Conservation (phyloP, 2,888 invertebrate genomes). For the Drosophila imparisetae region DNA sequence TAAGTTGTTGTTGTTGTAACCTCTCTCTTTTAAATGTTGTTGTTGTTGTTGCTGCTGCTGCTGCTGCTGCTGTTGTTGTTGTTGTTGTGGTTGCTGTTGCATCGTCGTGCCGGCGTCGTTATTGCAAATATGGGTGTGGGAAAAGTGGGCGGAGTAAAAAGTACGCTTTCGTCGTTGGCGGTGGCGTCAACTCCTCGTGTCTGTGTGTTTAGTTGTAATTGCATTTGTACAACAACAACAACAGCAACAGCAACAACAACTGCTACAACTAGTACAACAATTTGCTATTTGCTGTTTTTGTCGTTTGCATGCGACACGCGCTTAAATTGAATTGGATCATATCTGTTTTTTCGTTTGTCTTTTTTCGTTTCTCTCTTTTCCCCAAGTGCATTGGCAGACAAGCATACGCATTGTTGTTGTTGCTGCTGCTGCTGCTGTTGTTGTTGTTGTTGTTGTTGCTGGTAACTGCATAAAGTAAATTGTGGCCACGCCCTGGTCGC, state of each 20-base stretch:
- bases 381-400: constrained; percentile 30
- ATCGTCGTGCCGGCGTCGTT: constrained; percentile 58
- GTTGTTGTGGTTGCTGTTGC: constrained; percentile 13
- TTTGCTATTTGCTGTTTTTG: constrained; percentile 48
- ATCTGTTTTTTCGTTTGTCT: constrained; percentile 38
- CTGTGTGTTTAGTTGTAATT: constrained; percentile 72
- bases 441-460: constrained; percentile 16
- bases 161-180: constrained; percentile 58
- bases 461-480: constrained; percentile 33
- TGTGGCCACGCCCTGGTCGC: constrained; percentile 52
- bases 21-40: constrained; percentile 41
- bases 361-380: constrained; percentile 2
- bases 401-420: constrained; percentile 33
- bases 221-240: constrained; percentile 64
- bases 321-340: constrained; percentile 74
- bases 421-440: not conserved
- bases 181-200: constrained; percentile 58
- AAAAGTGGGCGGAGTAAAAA: constrained; percentile 77
- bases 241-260: constrained; percentile 19
- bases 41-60: constrained; percentile 16
- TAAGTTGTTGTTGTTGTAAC: constrained; percentile 35
- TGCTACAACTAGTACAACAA: constrained; percentile 30
- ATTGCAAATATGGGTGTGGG: constrained; percentile 74
- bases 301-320: constrained; percentile 68
- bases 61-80: not conserved